Base-by-base conservation (phyloP, 2,113 vertebrate species). In the Tinamus guttatus region DNA sequence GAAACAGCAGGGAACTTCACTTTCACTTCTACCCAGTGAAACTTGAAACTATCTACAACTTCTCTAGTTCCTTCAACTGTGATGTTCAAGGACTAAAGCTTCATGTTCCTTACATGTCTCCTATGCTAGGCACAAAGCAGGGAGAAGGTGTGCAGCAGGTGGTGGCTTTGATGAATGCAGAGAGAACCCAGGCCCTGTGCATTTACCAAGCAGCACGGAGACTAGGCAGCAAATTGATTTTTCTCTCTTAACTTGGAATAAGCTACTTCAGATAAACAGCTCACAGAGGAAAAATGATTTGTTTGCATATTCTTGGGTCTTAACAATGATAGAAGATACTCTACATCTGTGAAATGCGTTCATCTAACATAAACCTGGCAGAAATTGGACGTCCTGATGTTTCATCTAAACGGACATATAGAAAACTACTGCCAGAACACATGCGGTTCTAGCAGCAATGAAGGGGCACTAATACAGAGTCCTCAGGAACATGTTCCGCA, bases 361-460 rank as follows among this genome's bases (percentile, higher is more conserved):
- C 51, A 36, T 40, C 74, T 36, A 5, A 20, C 36, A 68, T 25
- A 85, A 91, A 82, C 80, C 74, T 38, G 21, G 24, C 64, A 84
- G 17, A 24, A 13, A 3, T 17, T 60, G 3, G 9, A 36, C 43
- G 34, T 65, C 40, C 74, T 93, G 82, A 79, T 76, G 70, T 69
- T 93, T 95, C 85, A 80, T 67, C 73, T 83, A 51, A 94, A 81
- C 45, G 34, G 51, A 49, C n/a, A 64, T 34, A 58, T 51, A 78
- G 20, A 62, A 95, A 94, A 67, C 30, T 85, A n/a, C 52, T 95
- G 58, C 54, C 88, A 83, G 85, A 19, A 83, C 38, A 24, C 75
- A 73, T n/a, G 36, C 10, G 67, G 41, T 59, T 60, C 41, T 77
- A 77, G 87, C 75, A 73, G 69, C 34, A 81, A 27, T 79, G 65